phyloP scores from a whole-genome alignment of 2,113 vertebrate genomes.

The Panurus biarmicus region DNA sequence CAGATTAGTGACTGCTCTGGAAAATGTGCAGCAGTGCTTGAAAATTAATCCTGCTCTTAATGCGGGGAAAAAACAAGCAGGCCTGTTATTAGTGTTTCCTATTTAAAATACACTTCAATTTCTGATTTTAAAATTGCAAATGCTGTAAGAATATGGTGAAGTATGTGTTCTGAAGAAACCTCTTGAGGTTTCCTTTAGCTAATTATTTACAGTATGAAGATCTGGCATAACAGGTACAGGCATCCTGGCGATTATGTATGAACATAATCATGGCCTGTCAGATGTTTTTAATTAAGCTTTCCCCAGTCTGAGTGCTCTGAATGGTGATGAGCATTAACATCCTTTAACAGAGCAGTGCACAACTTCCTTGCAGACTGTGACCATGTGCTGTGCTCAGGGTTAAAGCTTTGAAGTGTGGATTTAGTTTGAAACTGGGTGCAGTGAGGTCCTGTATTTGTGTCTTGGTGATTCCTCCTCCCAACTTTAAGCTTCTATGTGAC shows the following conservation, averaged over 20 bases:
- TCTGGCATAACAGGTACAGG: conserved; percentile 43
- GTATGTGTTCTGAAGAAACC: conserved; percentile 11
- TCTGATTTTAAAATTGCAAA: conserved; percentile 1
- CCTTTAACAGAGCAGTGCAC: not conserved
- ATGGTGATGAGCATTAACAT: conserved; percentile 5
- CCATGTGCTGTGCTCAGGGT: not conserved
- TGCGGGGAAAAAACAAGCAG: not conserved
- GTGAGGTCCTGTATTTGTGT: not conserved
- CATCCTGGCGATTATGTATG: conserved; percentile 15
- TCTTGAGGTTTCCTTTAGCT: conserved; percentile 24
- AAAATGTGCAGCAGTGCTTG: conserved; percentile 17
- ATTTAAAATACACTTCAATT: conserved; percentile 46
- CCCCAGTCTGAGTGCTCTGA: conserved; percentile 10
- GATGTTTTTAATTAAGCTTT: conserved; percentile 52
- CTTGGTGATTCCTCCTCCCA: not conserved
- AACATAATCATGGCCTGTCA: conserved; percentile 21
- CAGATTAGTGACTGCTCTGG: conserved; percentile 30
- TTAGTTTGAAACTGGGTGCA: not conserved
- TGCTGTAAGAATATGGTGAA: not conserved
- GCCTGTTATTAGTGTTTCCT: conserved; percentile 50
- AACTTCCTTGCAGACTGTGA: not conserved
- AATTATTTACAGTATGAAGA: conserved; percentile 47
- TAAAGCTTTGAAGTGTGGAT: not conserved
- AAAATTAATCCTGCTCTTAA: conserved; percentile 35
- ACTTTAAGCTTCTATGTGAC: not conserved